Evolutionary conservation across 1,140 invertebrate genomes (phyloP).

Genomic region (Lerema accius): DNA sequence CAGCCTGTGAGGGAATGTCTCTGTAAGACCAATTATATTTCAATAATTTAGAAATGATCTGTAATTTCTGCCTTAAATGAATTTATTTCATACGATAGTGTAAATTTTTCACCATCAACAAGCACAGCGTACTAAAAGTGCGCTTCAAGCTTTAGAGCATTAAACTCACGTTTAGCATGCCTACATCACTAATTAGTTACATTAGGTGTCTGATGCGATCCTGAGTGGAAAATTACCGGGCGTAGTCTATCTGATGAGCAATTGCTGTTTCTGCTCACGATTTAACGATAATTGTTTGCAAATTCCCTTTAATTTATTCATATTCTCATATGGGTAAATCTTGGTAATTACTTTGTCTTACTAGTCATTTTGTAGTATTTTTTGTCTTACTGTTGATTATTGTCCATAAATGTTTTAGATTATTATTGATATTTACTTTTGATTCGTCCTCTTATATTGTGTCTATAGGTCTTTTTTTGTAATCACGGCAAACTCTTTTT

Average conservation of each 20-base stretch:
- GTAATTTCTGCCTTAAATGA: no score
- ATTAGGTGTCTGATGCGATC: slow-evolving; percentile 28
- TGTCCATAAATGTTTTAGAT: no score
- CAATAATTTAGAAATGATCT: no score
- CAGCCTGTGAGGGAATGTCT: no score
- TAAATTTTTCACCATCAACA: background rate
- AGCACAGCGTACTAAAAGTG: background rate
- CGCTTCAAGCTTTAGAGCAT: slow-evolving; percentile 18
- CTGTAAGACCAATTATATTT: no score
- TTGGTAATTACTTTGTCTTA: slow-evolving; percentile 20
- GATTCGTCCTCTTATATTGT: no score
- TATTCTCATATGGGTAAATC: background rate
- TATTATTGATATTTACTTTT: no score
- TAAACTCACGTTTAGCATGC: slow-evolving; percentile 20
- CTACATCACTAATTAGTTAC: slow-evolving; percentile 4
- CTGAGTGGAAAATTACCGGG: slow-evolving; percentile 21
- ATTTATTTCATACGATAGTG: no score
- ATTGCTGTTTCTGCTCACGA: slow-evolving; percentile 15
- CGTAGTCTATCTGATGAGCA: slow-evolving; percentile 13
- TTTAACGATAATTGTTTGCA: background rate
- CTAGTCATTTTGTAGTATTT: no score
- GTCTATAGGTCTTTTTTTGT: no score
- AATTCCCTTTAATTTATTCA: background rate
- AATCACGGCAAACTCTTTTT: no score
- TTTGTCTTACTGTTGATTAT: no score